Percentiles rank a stretch among this genome's conserved stretches.
Conservation (phyloP, 1,140 invertebrate species). For the Drosophila auraria region DNA sequence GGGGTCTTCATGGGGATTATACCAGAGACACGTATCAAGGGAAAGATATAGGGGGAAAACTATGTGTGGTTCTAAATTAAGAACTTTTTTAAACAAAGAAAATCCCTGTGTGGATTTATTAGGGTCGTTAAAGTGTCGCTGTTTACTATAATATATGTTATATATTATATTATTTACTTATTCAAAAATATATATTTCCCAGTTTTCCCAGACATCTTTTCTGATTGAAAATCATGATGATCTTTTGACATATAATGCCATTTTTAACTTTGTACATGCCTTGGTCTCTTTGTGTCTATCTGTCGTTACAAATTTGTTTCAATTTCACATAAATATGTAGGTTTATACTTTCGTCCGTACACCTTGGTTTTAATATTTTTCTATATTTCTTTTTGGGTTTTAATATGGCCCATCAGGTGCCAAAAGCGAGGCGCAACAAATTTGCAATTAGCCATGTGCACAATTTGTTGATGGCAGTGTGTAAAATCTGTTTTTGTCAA, state of each 20-base stretch:
- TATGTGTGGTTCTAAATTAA: conserved; percentile 6
- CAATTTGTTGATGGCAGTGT: conserved; percentile 54
- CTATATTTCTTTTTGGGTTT: conserved; percentile 43
- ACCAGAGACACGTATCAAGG: not conserved
- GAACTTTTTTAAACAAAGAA: not conserved
- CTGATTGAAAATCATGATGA: not conserved
- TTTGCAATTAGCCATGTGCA: conserved; percentile 77
- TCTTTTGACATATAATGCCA: conserved; percentile 5
- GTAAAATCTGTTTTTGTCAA: conserved; percentile 45
- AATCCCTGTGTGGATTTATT: conserved; percentile 10
- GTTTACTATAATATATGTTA: not conserved
- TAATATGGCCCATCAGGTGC: conserved; percentile 79
- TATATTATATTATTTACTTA: not conserved
- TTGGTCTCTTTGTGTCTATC: conserved; percentile 66
- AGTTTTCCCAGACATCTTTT: not conserved
- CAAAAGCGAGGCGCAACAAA: conserved; percentile 77
- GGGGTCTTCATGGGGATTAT: conserved; percentile 20
- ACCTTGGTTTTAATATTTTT: conserved; percentile 32
- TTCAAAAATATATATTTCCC: not conserved
- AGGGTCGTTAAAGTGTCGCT: not conserved
- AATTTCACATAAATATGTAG: conserved; percentile 59
- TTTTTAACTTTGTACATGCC: conserved; percentile 24
- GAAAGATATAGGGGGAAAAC: not conserved
- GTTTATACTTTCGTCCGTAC: not conserved
- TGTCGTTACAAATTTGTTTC: conserved; percentile 76